Evolutionary conservation across 2,113 vertebrate species (phyloP).

Genomic region (Gavia stellata): DNA sequence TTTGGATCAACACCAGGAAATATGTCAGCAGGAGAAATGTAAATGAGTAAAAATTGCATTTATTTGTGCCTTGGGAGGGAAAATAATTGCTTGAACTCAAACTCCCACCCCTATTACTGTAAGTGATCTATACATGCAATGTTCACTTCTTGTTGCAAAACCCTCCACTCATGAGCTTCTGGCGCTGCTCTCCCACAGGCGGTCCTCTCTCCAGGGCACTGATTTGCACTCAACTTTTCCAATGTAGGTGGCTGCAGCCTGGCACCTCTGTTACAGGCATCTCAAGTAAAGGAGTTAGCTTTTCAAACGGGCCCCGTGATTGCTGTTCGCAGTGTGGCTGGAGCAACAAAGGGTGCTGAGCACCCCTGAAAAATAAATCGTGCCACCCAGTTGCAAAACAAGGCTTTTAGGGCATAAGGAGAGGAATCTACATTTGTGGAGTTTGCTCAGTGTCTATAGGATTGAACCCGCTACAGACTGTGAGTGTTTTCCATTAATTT

Average conservation of each 20-base stretch:
- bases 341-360: background rate
- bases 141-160: background rate
- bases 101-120: background rate
- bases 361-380: background rate
- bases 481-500: background rate
- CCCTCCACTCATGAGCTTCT: accelerated
- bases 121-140: background rate
- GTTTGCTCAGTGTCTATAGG: background rate
- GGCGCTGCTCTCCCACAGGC: background rate
- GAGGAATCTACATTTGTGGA: background rate
- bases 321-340: background rate
- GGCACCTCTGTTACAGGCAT: background rate
- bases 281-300: background rate
- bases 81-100: background rate
- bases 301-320: background rate
- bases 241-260: background rate
- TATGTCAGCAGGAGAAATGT: background rate
- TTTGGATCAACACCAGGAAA: background rate
- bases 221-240: background rate
- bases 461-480: background rate
- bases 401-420: background rate
- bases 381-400: background rate
- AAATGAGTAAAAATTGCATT: constrained; percentile 1
- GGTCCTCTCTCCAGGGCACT: background rate
- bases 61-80: background rate